Base-by-base conservation (phyloP, 2,888 invertebrate genomes). In the Mongoloraphidia duomilia region DNA sequence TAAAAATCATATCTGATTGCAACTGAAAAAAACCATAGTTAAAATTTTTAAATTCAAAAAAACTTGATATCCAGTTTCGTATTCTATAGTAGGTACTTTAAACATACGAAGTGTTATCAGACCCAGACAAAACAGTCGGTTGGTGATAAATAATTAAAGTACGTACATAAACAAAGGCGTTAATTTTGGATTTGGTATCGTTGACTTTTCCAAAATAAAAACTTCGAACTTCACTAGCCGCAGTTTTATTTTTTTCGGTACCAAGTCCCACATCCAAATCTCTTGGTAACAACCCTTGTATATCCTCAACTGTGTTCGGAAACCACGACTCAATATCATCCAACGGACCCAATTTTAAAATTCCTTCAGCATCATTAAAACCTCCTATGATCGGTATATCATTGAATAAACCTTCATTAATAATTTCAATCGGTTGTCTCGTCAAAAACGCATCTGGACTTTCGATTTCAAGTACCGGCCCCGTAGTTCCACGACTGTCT, bases 141-240 rank as follows among this genome's bases (percentile, higher is more conserved):
- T 6, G 26, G 26, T 26, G n/a, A 6, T 26, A 26, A 26, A 26
- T n/a, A n/a, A n/a, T n/a, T 26, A 26, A 26, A 26, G 26, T 26
- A 26, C 26, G 6, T 26, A 26, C 26, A 26, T 26, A 26, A 6
- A 26, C 26, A 26, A 26, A 26, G 26, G 26, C 26, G 6, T 26
- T 26, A 26, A 26, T 26, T 26, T 26, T 26, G 6, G 26, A 26
- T 26, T 26, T 26, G 26, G 26, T 26, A 6, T 26, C 26, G 26
- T 26, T 26, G 26, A 6, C 6, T 26, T 47, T 41, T 41, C 47
- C 14, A 47, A 41, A 47, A 41, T 47, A 47, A 41, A 41, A 47
- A 2, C 35, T 34, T n/a, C 17, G 9, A 10, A 47, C 17, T 41
- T 41, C 41, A 12, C 17, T 10, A 3, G 47, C 41, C 5, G 35